Evolutionary conservation across 1,140 invertebrate genomes (phyloP).

Genomic region (Paracyclopina nana): DNA sequence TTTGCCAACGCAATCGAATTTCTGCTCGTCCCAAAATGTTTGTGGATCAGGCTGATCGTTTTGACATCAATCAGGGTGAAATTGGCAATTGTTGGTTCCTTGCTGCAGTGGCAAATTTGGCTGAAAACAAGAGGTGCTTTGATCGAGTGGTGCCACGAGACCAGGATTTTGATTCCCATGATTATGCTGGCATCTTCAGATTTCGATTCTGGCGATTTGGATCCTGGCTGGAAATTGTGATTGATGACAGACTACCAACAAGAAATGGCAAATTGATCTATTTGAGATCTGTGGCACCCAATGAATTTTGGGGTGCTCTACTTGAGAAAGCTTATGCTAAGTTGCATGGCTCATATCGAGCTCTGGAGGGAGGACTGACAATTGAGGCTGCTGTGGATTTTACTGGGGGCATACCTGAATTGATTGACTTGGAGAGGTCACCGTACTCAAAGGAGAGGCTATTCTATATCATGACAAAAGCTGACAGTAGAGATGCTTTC

Average conservation of each 20-base stretch:
- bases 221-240: conserved; percentile 29
- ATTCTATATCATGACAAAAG: conserved; percentile 31
- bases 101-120: conserved; percentile 26
- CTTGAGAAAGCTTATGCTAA: conserved; percentile 32
- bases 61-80: conserved; percentile 37
- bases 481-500: conserved; percentile 30
- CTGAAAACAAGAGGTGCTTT: conserved; percentile 8
- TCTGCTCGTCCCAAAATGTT: conserved; percentile 24
- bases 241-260: conserved; percentile 35
- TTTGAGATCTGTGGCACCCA: conserved; percentile 29
- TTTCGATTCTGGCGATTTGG: conserved; percentile 28
- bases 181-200: conserved; percentile 18
- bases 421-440: conserved; percentile 24
- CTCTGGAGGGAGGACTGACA: conserved; percentile 36
- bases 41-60: conserved; percentile 34
- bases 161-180: not conserved
- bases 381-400: conserved; percentile 33
- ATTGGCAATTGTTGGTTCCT: conserved; percentile 46
- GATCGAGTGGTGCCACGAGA: conserved; percentile 2
- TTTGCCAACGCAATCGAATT: not conserved
- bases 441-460: conserved; percentile 24
- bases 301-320: conserved; percentile 31
- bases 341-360: conserved; percentile 18
- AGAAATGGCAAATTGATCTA: conserved; percentile 31
- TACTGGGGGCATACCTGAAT: conserved; percentile 25